phyloP scores from a whole-genome alignment of 1,140 invertebrate species.

The Zophobas atratus region DNA sequence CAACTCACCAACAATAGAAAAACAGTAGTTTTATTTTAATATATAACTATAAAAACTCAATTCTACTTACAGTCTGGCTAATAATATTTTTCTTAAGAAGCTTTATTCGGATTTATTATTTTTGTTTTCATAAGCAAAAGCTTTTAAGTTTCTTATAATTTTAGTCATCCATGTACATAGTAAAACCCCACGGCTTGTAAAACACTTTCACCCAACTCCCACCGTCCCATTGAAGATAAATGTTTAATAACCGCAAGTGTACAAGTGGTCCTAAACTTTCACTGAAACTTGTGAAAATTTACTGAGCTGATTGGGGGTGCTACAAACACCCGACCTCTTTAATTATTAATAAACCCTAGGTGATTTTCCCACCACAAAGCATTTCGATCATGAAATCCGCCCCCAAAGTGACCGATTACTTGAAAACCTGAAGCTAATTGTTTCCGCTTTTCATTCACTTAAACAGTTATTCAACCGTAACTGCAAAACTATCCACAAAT shows the following conservation, averaged over 20 bases:
- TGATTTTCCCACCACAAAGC: conserved; percentile 13
- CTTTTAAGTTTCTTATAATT: no score
- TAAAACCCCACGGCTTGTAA: neutral
- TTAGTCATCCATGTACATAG: neutral
- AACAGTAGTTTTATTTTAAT: no score
- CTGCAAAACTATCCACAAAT: no score
- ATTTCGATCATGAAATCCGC: conserved; percentile 7
- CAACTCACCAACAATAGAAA: no score
- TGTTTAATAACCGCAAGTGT: conserved; percentile 28
- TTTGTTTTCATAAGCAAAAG: no score
- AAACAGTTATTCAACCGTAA: no score
- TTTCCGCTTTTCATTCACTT: no score
- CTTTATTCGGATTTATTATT: no score
- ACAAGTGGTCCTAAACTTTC: conserved; percentile 9
- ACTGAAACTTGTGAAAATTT: conserved; percentile 34
- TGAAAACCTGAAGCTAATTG: no score
- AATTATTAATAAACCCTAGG: conserved; percentile 22
- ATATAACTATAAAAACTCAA: no score
- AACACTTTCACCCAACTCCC: neutral
- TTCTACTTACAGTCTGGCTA: no score
- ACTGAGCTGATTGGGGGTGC: conserved; percentile 9
- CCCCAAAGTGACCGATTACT: neutral
- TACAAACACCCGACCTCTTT: conserved; percentile 5
- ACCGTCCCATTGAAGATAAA: conserved; percentile 12
- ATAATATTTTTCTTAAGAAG: no score